Evolutionary conservation across 2,888 invertebrate species (phyloP).

Genomic region (Metopia argyrocephala): DNA sequence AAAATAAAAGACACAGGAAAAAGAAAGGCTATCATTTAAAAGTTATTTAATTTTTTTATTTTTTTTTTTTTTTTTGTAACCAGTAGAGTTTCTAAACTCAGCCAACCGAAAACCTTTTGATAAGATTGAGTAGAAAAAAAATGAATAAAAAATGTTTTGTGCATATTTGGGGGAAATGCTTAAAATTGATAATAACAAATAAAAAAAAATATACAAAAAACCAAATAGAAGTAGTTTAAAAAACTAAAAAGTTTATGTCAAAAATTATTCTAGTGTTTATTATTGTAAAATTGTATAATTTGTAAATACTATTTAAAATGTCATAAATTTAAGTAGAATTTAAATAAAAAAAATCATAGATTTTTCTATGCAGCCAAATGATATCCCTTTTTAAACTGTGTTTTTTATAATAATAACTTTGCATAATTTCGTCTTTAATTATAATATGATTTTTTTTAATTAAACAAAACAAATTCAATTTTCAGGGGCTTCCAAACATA

Average conservation of each 20-base stretch:
- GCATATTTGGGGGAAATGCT: conserved; percentile 52
- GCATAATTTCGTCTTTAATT: too few species aligned
- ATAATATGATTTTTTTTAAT: too few species aligned
- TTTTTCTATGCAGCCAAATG: too few species aligned
- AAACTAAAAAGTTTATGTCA: conserved; percentile 19
- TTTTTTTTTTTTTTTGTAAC: conserved; percentile 16
- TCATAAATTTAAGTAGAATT: too few species aligned
- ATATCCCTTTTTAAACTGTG: too few species aligned
- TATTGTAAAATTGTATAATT: background rate
- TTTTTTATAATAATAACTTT: too few species aligned
- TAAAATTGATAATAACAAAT: conserved; percentile 47
- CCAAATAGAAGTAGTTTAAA: conserved; percentile 1
- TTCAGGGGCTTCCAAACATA: too few species aligned
- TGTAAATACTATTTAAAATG: too few species aligned
- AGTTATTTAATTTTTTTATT: conserved; percentile 41
- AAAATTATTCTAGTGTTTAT: conserved; percentile 21
- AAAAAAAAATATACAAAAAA: conserved; percentile 23
- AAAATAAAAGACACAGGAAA: conserved; percentile 7
- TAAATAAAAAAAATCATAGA: too few species aligned
- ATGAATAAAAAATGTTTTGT: conserved; percentile 3
- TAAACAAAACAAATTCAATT: too few species aligned
- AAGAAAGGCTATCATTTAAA: conserved; percentile 38
- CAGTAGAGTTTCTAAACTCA: conserved; percentile 62
- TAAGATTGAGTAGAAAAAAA: conserved; percentile 52
- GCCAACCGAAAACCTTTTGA: conserved; percentile 62